Conservation (phyloP, 2,888 invertebrate species). For the Scaptodrosophila latifasciaeformis region DNA sequence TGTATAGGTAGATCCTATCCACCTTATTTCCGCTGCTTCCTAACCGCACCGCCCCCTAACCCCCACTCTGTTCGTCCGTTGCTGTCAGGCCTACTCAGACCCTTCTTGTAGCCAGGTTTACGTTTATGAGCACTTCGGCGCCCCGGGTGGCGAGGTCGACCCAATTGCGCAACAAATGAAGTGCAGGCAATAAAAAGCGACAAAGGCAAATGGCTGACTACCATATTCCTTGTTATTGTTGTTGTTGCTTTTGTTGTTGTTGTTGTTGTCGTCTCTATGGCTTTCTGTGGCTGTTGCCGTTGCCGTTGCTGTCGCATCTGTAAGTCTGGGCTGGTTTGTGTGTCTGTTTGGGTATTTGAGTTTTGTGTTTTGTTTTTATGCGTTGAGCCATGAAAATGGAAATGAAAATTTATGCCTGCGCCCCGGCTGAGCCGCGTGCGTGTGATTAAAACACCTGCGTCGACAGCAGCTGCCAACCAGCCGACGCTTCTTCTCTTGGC, state of each 20-base stretch:
- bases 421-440: conserved; percentile 42
- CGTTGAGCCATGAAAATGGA: conserved; percentile 64
- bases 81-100: not conserved
- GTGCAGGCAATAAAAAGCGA: conserved; percentile 69
- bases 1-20: no score
- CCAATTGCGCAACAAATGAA: conserved; percentile 53
- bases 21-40: no score
- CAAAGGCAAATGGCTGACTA: conserved; percentile 59
- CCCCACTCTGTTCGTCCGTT: no score
- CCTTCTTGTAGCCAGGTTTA: conserved; percentile 1
- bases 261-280: not conserved
- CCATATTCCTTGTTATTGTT: conserved; percentile 24
- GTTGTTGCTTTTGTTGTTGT: no score
- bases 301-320: not conserved
- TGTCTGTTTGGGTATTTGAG: conserved; percentile 4
- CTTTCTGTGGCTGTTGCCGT: not conserved
- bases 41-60: no score
- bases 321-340: conserved; percentile 3
- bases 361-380: conserved; percentile 32
- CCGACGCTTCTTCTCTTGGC: conserved; percentile 20
- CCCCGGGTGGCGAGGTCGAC: conserved; percentile 22
- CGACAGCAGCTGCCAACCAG: conserved; percentile 38
- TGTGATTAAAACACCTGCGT: conserved; percentile 55
- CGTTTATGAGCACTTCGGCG: conserved; percentile 47
- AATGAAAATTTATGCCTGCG: conserved; percentile 64